Conservation (phyloP, 2,113 vertebrate species). For the Phrynosoma blainvillii region DNA sequence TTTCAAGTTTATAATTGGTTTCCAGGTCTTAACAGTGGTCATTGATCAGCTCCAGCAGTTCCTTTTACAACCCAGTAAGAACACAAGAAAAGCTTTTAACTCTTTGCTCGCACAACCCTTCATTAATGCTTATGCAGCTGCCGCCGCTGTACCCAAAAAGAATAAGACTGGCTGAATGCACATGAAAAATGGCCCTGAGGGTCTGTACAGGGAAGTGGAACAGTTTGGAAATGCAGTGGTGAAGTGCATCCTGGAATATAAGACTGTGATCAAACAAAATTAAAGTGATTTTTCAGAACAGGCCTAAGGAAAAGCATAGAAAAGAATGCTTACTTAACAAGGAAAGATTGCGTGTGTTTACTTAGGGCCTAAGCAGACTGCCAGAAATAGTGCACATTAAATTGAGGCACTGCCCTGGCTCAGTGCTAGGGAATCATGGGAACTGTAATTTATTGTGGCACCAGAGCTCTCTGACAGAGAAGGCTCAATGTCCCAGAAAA, state of each 20-base stretch:
- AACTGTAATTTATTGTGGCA: no score
- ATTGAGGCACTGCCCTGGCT: no score
- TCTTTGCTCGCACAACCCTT: conserved; percentile 58
- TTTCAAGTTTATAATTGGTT: conserved; percentile 89
- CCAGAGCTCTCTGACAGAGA: no score
- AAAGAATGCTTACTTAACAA: background rate
- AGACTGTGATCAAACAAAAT: background rate
- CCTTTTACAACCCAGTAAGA: conserved; percentile 78
- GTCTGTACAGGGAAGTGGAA: conserved; percentile 21
- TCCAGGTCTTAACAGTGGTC: conserved; percentile 86
- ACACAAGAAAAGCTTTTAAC: conserved; percentile 77
- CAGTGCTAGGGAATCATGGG: no score
- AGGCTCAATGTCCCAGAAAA: no score
- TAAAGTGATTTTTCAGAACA: background rate
- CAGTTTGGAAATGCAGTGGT: conserved; percentile 25
- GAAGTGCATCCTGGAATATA: background rate
- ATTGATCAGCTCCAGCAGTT: conserved; percentile 86
- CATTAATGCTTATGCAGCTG: conserved; percentile 34
- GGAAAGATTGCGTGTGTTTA: background rate
- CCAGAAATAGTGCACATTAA: no score
- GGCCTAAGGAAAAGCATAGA: background rate
- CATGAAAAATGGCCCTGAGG: background rate
- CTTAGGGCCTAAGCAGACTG: no score
- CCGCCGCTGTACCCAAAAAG: background rate
- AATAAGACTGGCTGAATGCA: background rate